Evolutionary conservation across 2,888 invertebrate genomes (phyloP).

Genomic region (Opisthograptis luteolata): DNA sequence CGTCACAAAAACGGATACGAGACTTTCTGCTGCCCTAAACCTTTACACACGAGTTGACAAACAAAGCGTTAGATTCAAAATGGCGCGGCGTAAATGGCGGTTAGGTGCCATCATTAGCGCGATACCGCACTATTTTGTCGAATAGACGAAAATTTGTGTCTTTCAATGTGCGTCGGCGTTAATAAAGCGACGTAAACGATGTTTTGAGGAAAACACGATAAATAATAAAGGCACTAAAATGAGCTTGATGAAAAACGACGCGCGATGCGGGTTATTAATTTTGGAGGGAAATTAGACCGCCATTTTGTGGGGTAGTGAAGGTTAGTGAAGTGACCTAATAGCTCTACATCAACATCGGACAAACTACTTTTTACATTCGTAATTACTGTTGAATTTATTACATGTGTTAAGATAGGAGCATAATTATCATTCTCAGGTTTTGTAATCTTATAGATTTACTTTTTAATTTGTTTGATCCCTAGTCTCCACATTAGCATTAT

Average conservation of each 20-base stretch:
- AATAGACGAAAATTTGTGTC: constrained; percentile 81
- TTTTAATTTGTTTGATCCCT: too few species aligned
- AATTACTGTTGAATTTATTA: constrained; percentile 11
- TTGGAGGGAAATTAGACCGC: constrained; percentile 69
- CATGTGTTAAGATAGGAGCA: too few species aligned
- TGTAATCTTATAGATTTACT: too few species aligned
- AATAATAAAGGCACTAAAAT: constrained; percentile 73
- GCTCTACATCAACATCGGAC: constrained; percentile 43
- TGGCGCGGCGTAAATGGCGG: constrained; percentile 65
- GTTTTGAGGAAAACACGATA: constrained; percentile 74
- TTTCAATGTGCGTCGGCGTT: constrained; percentile 75
- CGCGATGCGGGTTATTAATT: constrained; percentile 70
- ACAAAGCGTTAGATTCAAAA: constrained; percentile 76
- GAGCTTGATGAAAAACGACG: constrained; percentile 74
- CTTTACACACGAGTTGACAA: constrained; percentile 55
- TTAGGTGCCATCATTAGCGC: constrained; percentile 75
- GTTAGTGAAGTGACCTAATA: constrained; percentile 49
- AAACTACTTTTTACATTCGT: constrained; percentile 35
- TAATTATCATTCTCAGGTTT: too few species aligned
- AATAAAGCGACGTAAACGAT: constrained; percentile 76
- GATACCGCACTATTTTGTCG: constrained; percentile 82
- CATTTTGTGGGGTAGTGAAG: constrained; percentile 56
- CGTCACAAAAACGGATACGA: constrained; percentile 37
- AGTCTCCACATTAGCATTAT: too few species aligned
- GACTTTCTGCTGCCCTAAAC: constrained; percentile 28